Evolutionary conservation across 1,140 invertebrate genomes (phyloP).

Genomic region (Trialeurodes vaporariorum): DNA sequence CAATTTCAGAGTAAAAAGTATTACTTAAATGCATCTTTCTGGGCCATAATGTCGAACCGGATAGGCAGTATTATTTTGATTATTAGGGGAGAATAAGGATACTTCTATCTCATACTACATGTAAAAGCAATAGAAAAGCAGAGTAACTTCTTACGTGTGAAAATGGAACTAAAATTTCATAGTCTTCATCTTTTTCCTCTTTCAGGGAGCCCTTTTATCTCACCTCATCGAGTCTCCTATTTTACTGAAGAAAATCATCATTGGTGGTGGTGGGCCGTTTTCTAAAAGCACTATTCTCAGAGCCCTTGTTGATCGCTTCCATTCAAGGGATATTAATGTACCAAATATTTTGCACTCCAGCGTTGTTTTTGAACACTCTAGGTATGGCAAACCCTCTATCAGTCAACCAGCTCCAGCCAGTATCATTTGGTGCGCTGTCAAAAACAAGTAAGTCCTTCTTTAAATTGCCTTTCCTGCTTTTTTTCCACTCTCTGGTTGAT

Average conservation of each 20-base stretch:
- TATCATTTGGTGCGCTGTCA: conserved; percentile 46
- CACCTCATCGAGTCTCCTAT: conserved; percentile 53
- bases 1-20: no score
- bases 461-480: no score
- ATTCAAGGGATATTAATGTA: not conserved
- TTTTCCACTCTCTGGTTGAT: no score
- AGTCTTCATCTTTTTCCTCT: no score
- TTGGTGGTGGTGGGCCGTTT: conserved; percentile 49
- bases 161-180: no score
- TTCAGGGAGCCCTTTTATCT: conserved; percentile 50
- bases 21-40: no score
- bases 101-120: no score
- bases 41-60: no score
- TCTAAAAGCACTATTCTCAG: conserved; percentile 48
- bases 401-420: conserved; percentile 44
- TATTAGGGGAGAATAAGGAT: no score
- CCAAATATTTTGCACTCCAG: conserved; percentile 16
- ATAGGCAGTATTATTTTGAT: no score
- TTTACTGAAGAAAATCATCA: conserved; percentile 61
- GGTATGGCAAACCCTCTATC: conserved; percentile 28
- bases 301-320: conserved; percentile 17
- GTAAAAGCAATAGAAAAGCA: no score
- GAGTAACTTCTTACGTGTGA: no score
- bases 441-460: conserved; percentile 27
- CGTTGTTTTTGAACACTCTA: conserved; percentile 16